Base-by-base conservation (phyloP, 2,113 vertebrate species). In the Cryptoleucopteryx plumbea region DNA sequence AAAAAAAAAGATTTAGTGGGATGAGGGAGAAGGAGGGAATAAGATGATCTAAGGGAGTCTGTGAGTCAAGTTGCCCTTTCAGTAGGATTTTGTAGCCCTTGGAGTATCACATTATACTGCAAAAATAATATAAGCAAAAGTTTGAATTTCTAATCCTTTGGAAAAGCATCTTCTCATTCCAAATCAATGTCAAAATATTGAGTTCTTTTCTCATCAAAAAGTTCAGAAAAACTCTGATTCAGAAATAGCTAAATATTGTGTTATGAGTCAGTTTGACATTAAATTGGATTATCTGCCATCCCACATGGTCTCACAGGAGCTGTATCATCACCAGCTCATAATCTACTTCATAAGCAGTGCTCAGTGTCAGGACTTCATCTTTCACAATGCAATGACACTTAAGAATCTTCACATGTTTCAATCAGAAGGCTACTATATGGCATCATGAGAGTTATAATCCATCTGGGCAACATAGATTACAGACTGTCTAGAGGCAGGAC, bases 241-340 rank as follows among this genome's bases (percentile, higher is more conserved):
- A 94, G 58, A 97, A 97, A 95, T 56, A 94, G 65, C 81, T 86
- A 92, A 94, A 96, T 95, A 89, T 85, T 91, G 75, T 96, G 61
- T 82, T 95, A 61, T 89, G 73, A 95, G 73, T 94, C 88, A 94
- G 43, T 87, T 53, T 84, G 93, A 94, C 92, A 87, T 89, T 87
- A 94, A 94, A 85, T 89, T 95, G 83, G 83, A 93, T 94, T 97
- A 92, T 82, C 88, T 94, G 58, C 53, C 61, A 75, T 92, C 86
- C 81, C 91, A 95, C 91, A 82, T 82, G 83, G 80, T 92, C 95
- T 97, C 91, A 82, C 10, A 91, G 93, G 91, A 94, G 86, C 65
- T 93, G 65, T 91, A 79, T 71, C 88, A 88, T 66, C 74, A 82
- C 48, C 79, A 90, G 58, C 36, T 93, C 90, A 87, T 86, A 92